Percentiles rank a stretch among this genome's conserved stretches.
Conservation (phyloP, 2,113 vertebrate species). For the Ceyx melanurus region DNA sequence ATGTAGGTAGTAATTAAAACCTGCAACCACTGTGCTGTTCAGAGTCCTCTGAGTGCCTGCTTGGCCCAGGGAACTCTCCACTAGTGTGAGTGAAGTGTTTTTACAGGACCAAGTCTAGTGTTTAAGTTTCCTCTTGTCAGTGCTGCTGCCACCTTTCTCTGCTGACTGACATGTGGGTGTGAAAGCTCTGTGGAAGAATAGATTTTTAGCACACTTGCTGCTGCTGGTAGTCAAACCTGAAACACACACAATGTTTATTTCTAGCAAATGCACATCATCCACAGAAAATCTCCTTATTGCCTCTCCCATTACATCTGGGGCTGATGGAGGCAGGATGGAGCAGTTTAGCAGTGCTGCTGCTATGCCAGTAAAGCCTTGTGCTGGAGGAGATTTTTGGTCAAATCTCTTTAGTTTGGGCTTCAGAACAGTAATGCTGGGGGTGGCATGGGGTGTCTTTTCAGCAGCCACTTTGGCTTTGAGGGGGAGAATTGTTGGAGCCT, state of each 20-base stretch:
- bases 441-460: not conserved
- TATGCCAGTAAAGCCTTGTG: not conserved
- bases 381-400: not conserved
- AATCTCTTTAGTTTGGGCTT: not conserved
- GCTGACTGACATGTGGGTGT: not conserved
- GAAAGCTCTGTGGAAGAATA: not conserved
- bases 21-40: not conserved
- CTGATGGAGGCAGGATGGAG: not conserved
- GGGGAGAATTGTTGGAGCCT: not conserved
- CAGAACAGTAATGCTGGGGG: not conserved
- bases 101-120: not conserved
- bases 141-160: conserved; percentile 13
- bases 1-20: not conserved
- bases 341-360: not conserved
- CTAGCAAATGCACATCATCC: not conserved
- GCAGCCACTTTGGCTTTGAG: not conserved
- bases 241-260: not conserved
- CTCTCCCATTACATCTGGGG: not conserved
- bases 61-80: not conserved
- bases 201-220: not conserved
- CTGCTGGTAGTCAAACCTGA: not conserved
- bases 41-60: not conserved
- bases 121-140: conserved; percentile 14
- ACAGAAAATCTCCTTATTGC: not conserved
- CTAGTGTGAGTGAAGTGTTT: not conserved